A percentile compares a stretch with the other conserved stretches of the same genome.
These are phyloP conservation scores for Acanthococcus lagerstroemiae DNA, from an alignment of 2,888 invertebrate genomes.

Conservation along the genomic window DNA sequence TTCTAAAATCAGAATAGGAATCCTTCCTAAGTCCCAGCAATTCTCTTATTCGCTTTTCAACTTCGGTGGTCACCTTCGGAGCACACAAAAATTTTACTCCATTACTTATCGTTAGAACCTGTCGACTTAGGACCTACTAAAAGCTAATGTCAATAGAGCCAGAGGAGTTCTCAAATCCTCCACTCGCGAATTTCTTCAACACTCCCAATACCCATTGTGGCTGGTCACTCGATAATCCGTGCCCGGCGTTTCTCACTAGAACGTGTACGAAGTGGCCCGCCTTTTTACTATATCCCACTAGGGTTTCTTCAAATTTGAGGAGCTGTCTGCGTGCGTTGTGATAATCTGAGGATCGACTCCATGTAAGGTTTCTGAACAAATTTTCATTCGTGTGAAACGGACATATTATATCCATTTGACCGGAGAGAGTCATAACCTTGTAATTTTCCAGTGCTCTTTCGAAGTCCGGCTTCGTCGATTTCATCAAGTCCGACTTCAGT, in stretches of 20 bases:
- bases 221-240: conserved; percentile 69
- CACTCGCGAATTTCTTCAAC: conserved; percentile 54
- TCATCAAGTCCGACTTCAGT: conserved; percentile 66
- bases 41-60: too few species aligned
- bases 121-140: too few species aligned
- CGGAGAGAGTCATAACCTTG: conserved; percentile 70
- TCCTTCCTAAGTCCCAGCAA: too few species aligned
- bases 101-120: too few species aligned
- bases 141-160: neutral
- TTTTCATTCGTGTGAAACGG: conserved; percentile 50
- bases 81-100: too few species aligned
- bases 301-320: conserved; percentile 56
- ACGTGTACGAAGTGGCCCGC: conserved; percentile 62
- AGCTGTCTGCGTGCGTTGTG: conserved; percentile 52
- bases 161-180: neutral
- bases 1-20: too few species aligned
- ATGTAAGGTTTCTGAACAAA: conserved; percentile 48
- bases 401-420: conserved; percentile 85
- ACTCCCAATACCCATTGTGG: conserved; percentile 64
- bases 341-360: conserved; percentile 55
- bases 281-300: conserved; percentile 65
- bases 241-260: conserved; percentile 65
- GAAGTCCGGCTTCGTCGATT: conserved; percentile 63
- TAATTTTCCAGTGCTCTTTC: conserved; percentile 55
- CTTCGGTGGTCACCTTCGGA: too few species aligned